phyloP scores from a whole-genome alignment of 2,113 vertebrate species.

The Eclectus roratus region DNA sequence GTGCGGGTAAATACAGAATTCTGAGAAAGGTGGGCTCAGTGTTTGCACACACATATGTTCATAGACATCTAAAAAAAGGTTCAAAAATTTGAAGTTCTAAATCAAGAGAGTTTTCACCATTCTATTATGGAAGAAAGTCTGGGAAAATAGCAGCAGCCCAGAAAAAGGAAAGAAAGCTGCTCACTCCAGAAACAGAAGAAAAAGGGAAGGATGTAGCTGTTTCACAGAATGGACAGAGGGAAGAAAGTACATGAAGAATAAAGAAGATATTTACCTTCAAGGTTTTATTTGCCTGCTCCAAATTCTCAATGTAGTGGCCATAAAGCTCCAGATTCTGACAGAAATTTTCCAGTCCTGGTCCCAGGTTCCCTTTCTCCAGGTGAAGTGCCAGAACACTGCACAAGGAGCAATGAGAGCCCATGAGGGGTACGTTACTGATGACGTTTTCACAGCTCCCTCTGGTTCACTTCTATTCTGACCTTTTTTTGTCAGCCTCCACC shows the following conservation, averaged over 20 bases:
- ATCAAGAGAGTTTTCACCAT: background rate
- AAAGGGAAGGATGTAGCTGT: background rate
- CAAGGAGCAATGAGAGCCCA: background rate
- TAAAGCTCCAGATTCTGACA: slow-evolving; percentile 83
- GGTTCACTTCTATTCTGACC: background rate
- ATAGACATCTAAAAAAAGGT: background rate
- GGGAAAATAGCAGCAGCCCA: background rate
- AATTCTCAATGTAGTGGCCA: slow-evolving; percentile 82
- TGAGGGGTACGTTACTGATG: background rate
- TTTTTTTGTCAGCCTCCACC: background rate
- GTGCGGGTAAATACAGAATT: background rate
- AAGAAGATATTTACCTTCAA: slow-evolving; percentile 75
- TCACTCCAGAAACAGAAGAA: background rate
- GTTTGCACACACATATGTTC: background rate
- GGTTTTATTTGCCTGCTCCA: slow-evolving; percentile 76
- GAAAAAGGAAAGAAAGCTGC: background rate
- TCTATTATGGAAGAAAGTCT: background rate
- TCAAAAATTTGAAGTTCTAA: background rate
- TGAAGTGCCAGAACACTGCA: slow-evolving; percentile 80
- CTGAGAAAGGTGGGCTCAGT: background rate
- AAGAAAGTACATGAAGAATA: background rate
- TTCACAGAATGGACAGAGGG: background rate
- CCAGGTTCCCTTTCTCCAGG: slow-evolving; percentile 81
- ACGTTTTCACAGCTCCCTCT: background rate
- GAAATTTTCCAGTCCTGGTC: slow-evolving; percentile 81